phyloP scores from a whole-genome alignment of 2,113 vertebrate genomes.

The Nesogale talazaci region DNA sequence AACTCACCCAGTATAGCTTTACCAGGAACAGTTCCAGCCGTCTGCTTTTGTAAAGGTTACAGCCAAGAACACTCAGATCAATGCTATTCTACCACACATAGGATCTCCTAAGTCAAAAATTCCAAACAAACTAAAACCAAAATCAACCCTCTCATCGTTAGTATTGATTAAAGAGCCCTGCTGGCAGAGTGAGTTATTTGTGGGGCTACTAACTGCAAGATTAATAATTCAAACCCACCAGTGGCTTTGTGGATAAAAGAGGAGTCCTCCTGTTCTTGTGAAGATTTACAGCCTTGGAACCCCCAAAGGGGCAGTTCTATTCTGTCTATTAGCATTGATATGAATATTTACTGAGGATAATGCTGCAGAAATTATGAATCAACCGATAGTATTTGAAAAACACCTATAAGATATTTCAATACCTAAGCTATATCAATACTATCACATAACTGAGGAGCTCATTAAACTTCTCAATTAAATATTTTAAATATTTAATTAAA shows the following conservation, averaged over 20 bases:
- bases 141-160: background rate
- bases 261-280: too few species aligned
- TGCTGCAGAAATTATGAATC: background rate
- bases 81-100: background rate
- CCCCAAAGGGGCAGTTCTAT: too few species aligned
- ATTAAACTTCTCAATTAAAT: background rate
- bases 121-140: background rate
- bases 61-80: background rate
- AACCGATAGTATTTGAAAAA: background rate
- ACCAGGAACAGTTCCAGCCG: background rate
- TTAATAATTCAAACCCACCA: too few species aligned
- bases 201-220: too few species aligned
- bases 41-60: background rate
- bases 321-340: too few species aligned
- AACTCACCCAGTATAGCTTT: background rate
- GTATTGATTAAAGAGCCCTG: background rate
- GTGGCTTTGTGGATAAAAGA: too few species aligned
- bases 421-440: background rate
- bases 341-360: too few species aligned
- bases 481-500: too few species aligned
- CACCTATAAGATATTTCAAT: too few species aligned
- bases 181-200: too few species aligned
- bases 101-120: background rate
- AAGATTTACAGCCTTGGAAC: too few species aligned
- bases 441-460: background rate